phyloP scores from a whole-genome alignment of 2,797 vertebrate genomes.

The Sylvilagus floridanus region DNA sequence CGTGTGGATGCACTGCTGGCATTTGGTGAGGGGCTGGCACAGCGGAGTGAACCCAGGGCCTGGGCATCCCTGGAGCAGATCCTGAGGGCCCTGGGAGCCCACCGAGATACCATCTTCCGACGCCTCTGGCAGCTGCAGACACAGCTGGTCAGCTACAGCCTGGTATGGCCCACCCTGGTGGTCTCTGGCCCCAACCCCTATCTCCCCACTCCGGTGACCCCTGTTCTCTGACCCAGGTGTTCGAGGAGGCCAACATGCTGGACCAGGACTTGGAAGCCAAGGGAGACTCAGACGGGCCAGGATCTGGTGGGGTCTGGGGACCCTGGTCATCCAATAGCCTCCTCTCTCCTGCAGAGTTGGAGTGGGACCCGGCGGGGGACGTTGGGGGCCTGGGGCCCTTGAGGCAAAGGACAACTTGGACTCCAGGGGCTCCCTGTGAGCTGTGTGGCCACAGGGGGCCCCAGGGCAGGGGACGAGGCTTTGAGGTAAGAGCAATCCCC shows the following conservation, averaged over 20 bases:
- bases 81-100: constrained; percentile 89
- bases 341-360: constrained; percentile 83
- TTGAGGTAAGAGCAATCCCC: constrained; percentile 70
- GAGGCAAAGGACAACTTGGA: constrained; percentile 84
- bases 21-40: constrained; percentile 89
- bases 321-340: constrained; percentile 60
- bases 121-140: constrained; percentile 89
- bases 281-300: constrained; percentile 58
- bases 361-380: constrained; percentile 94
- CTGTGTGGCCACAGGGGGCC: constrained; percentile 71
- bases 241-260: constrained; percentile 61
- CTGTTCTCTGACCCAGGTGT: constrained; percentile 73
- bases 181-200: background rate
- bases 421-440: constrained; percentile 67
- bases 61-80: constrained; percentile 86
- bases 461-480: constrained; percentile 39
- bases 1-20: constrained; percentile 88
- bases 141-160: constrained; percentile 91
- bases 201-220: background rate
- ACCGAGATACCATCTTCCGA: constrained; percentile 88
- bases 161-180: constrained; percentile 86
- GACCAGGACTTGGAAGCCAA: constrained; percentile 74
- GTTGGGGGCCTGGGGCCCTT: constrained; percentile 89
- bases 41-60: constrained; percentile 86
- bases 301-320: constrained; percentile 51